A percentile compares a stretch with the other conserved stretches of the same genome.
Conservation (phyloP, 2,888 invertebrate species). For the Eristalis tenax region DNA sequence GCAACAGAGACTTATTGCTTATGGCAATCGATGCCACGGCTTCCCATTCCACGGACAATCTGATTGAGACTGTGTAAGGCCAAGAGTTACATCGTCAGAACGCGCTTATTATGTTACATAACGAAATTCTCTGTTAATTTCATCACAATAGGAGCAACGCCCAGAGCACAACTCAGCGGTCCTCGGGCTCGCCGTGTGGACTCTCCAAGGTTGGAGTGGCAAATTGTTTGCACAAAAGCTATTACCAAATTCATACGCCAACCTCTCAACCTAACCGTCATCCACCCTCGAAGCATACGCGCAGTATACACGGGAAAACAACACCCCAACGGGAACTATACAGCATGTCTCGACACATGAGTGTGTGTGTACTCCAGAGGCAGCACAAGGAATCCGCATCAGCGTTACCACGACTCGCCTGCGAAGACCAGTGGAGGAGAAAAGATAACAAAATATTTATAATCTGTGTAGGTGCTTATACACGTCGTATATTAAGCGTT, state of each 20-base stretch:
- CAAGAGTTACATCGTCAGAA: constrained; percentile 47
- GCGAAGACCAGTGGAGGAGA: constrained; percentile 29
- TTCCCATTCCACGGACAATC: constrained; percentile 23
- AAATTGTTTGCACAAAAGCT: constrained; percentile 64
- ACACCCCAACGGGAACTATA: not conserved
- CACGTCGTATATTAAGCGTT: constrained; percentile 65
- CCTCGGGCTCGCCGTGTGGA: constrained; percentile 9
- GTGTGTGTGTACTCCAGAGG: constrained; percentile 6
- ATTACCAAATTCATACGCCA: constrained; percentile 44
- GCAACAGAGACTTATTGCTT: not conserved
- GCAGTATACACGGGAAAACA: not conserved
- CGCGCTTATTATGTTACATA: constrained; percentile 53
- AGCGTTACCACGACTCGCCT: not conserved
- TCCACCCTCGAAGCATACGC: not conserved
- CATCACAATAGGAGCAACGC: constrained; percentile 38
- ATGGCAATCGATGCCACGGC: not conserved
- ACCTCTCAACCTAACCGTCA: not conserved
- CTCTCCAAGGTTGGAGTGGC: constrained; percentile 32
- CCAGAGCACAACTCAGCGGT: constrained; percentile 9
- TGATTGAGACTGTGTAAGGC: constrained; percentile 36
- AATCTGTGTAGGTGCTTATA: constrained; percentile 69
- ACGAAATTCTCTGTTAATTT: constrained; percentile 57
- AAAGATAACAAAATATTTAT: constrained; percentile 71
- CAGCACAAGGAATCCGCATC: constrained; percentile 3
- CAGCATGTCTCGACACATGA: not conserved